A percentile compares a stretch with the other conserved stretches of the same genome.
Evolutionary conservation across 2,797 vertebrate genomes (phyloP).

Genomic region (Sebastes trivittatus): DNA sequence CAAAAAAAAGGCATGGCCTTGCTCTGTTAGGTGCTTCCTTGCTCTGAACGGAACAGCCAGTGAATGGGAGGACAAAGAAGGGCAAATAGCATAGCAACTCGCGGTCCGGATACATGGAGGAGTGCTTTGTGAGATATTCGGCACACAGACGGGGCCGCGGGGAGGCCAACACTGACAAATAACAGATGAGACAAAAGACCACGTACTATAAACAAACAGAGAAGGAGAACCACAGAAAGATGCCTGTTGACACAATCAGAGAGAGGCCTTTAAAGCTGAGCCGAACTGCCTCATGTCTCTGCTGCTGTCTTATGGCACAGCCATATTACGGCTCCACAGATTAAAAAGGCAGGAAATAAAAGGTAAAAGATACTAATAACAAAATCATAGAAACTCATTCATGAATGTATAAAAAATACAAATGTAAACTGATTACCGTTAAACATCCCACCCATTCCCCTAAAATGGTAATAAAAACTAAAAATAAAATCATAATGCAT

Average conservation of each 20-base stretch:
- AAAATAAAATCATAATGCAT: conserved; percentile 76
- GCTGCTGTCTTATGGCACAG: conserved; percentile 72
- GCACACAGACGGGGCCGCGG: conserved; percentile 31
- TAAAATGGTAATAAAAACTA: conserved; percentile 77
- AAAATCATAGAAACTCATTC: conserved; percentile 69
- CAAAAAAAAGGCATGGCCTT: conserved; percentile 32
- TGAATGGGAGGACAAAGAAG: conserved; percentile 17
- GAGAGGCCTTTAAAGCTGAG: conserved; percentile 49
- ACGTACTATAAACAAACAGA: conserved; percentile 55
- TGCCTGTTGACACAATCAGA: conserved; percentile 68
- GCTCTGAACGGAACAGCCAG: conserved; percentile 27
- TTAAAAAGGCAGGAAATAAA: conserved; percentile 28
- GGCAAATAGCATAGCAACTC: conserved; percentile 7
- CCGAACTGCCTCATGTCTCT: conserved; percentile 56
- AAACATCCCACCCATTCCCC: conserved; percentile 72
- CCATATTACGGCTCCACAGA: conserved; percentile 70
- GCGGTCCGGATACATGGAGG: conserved; percentile 21
- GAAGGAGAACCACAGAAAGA: conserved; percentile 56
- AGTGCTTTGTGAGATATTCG: conserved; percentile 42
- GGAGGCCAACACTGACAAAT: conserved; percentile 50
- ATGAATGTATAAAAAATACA: conserved; percentile 73
- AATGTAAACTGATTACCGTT: conserved; percentile 82
- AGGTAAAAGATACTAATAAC: conserved; percentile 51
- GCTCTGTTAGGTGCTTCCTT: conserved; percentile 36
- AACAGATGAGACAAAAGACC: conserved; percentile 59